Evolutionary conservation across 2,888 invertebrate genomes (phyloP).

Genomic region (Caenorhabditis uteleia): DNA sequence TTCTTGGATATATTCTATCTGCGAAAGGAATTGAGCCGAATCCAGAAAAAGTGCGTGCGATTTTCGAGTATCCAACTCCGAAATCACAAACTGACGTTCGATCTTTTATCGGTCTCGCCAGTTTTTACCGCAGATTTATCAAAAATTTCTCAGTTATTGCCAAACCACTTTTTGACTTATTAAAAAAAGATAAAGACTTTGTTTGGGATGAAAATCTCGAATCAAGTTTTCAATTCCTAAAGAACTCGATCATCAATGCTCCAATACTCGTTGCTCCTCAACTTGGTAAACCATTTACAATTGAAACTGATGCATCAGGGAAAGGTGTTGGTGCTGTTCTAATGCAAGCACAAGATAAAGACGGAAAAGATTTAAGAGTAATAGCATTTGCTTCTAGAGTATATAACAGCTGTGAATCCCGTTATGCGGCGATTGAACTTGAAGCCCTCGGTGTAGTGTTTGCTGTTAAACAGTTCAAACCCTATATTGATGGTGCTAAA

Average conservation of each 20-base stretch:
- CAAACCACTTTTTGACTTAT: constrained; percentile 15
- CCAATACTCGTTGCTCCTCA: constrained; percentile 23
- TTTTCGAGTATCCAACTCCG: constrained; percentile 19
- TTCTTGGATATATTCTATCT: constrained; percentile 33
- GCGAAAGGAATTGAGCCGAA: constrained; percentile 38
- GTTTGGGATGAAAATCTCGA: constrained; percentile 16
- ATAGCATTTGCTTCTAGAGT: constrained; percentile 18
- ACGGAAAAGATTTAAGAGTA: constrained; percentile 5
- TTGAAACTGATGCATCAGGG: constrained; percentile 28
- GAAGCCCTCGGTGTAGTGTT: constrained; percentile 24
- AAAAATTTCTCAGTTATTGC: constrained; percentile 20
- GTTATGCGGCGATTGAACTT: constrained; percentile 20
- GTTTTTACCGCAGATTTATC: constrained; percentile 31
- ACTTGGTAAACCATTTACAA: constrained; percentile 16
- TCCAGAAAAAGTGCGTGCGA: constrained; percentile 25
- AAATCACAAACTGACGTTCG: constrained; percentile 14
- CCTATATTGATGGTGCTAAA: constrained; percentile 20
- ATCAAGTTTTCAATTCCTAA: constrained; percentile 18
- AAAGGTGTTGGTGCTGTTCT: constrained; percentile 29
- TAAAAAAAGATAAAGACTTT: constrained; percentile 11
- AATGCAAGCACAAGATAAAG: constrained; percentile 11
- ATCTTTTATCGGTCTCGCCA: constrained; percentile 21
- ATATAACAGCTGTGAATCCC: constrained; percentile 10
- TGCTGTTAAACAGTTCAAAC: constrained; percentile 21
- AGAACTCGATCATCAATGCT: constrained; percentile 2